These are phyloP conservation scores for Scaptomyza pallida DNA, from an alignment of 1,140 invertebrate species.

Conservation along the genomic window DNA sequence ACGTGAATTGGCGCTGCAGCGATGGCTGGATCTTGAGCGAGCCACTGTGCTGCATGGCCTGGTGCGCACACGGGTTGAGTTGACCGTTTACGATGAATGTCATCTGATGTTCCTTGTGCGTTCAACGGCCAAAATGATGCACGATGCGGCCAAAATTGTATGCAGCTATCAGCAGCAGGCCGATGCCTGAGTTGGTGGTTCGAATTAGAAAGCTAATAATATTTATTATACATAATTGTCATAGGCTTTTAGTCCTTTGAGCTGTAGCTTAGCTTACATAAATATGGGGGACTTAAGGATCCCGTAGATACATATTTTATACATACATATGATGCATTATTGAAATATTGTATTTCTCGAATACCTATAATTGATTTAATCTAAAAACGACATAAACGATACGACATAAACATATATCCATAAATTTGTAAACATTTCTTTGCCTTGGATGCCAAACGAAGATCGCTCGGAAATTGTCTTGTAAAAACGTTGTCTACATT, in stretches of 20 bases:
- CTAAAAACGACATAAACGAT: constrained; percentile 30
- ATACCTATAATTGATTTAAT: constrained; percentile 5
- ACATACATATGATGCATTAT: constrained; percentile 8
- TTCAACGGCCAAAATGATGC: constrained; percentile 91
- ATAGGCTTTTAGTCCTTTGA: constrained; percentile 67
- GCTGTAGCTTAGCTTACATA: constrained; percentile 40
- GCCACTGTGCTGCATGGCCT: constrained; percentile 92
- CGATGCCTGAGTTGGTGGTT: constrained; percentile 47
- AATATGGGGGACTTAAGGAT: constrained; percentile 1
- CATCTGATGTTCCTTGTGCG: constrained; percentile 92
- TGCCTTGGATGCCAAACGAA: constrained; percentile 72
- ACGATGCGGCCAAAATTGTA: constrained; percentile 87
- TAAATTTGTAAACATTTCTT: constrained; percentile 42
- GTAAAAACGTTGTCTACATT: constrained; percentile 57
- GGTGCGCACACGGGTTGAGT: constrained; percentile 89
- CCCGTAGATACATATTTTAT: constrained; percentile 10
- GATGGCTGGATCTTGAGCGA: constrained; percentile 93
- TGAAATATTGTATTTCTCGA: constrained; percentile 9
- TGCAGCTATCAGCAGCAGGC: constrained; percentile 70
- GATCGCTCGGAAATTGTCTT: constrained; percentile 66
- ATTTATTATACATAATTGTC: constrained; percentile 66
- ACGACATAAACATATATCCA: constrained; percentile 17
- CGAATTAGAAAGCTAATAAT: constrained; percentile 43
- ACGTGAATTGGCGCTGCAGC: constrained; percentile 89
- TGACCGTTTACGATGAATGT: constrained; percentile 91